A percentile compares a stretch with the other conserved stretches of the same genome.
These are phyloP conservation scores for Siniperca chuatsi DNA, from an alignment of 2,113 vertebrate genomes.

Conservation along the genomic window DNA sequence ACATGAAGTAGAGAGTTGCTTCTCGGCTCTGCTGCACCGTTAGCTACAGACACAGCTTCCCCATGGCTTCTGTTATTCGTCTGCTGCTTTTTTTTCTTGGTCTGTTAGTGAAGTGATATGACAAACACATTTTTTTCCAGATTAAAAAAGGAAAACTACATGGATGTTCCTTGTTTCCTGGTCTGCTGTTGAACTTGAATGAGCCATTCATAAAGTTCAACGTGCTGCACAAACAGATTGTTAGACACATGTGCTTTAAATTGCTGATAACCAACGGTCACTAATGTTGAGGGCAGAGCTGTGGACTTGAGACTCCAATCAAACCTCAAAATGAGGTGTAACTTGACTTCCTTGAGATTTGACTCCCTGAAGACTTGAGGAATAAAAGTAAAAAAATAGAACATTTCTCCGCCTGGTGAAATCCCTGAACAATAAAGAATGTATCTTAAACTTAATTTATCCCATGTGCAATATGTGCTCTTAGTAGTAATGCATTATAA, in stretches of 20 bases:
- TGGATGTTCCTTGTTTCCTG: background rate
- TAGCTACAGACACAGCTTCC: background rate
- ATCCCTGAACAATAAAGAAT: no score
- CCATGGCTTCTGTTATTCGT: background rate
- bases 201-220: background rate
- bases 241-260: background rate
- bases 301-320: background rate
- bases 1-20: background rate
- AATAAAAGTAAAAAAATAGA: background rate
- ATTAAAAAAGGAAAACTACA: no score
- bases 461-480: no score
- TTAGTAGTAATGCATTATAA: no score
- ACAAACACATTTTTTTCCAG: background rate
- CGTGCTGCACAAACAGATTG: background rate
- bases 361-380: background rate
- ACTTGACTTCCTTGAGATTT: background rate
- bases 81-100: background rate
- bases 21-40: background rate
- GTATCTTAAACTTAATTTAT: no score
- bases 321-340: background rate
- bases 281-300: background rate
- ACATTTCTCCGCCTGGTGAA: background rate
- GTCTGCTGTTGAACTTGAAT: background rate
- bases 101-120: background rate
- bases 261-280: no score